These are phyloP conservation scores for Origma solitaria DNA, from an alignment of 2,113 vertebrate genomes.

Conservation along the genomic window DNA sequence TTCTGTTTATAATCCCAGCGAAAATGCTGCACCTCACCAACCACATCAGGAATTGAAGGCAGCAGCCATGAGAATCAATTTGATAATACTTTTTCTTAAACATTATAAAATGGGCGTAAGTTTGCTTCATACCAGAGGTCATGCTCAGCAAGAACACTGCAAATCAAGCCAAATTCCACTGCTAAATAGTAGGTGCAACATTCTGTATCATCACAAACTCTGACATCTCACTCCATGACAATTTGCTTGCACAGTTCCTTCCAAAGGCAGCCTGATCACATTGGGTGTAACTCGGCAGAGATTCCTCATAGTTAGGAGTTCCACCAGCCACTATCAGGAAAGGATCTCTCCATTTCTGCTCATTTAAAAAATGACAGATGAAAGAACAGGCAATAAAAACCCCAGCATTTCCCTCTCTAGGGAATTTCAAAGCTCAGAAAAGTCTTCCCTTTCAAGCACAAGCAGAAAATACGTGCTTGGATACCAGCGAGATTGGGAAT, in stretches of 20 bases:
- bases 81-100: background rate
- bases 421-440: background rate
- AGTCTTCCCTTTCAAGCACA: background rate
- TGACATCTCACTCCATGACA: background rate
- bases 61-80: background rate
- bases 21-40: background rate
- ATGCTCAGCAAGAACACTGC: background rate
- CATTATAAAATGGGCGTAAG: background rate
- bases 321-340: background rate
- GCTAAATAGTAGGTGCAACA: background rate
- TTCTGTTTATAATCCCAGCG: background rate
- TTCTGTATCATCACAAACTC: background rate
- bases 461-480: background rate
- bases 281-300: background rate
- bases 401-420: background rate
- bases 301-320: background rate
- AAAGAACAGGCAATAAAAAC: background rate
- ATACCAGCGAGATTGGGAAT: background rate
- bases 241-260: background rate
- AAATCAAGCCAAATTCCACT: background rate
- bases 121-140: background rate
- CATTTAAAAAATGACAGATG: background rate
- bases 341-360: background rate
- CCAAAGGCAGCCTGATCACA: background rate
- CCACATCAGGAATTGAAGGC: background rate